These are phyloP conservation scores for Agrotis segetum DNA, from an alignment of 2,888 invertebrate genomes.

Conservation along the genomic window DNA sequence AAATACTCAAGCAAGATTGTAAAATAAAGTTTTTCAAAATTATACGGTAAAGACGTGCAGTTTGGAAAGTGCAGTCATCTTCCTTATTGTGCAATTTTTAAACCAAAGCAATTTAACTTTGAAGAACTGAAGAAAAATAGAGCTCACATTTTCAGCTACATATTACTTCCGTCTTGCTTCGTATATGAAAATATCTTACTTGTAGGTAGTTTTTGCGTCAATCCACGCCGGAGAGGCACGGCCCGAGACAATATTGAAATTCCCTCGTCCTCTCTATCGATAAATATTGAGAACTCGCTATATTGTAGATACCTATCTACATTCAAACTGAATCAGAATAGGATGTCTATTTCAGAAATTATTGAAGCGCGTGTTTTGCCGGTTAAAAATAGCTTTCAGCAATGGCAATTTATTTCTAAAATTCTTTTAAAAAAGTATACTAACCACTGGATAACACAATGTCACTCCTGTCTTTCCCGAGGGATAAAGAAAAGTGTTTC, in stretches of 20 bases:
- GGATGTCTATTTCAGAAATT: conserved; percentile 13
- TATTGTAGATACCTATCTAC: conserved; percentile 36
- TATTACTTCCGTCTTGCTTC: conserved; percentile 62
- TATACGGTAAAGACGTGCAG: not conserved
- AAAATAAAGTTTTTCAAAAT: not conserved
- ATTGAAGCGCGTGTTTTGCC: not conserved
- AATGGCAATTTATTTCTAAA: too few relatives aligned
- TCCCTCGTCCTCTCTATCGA: conserved; percentile 52
- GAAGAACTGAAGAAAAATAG: conserved; percentile 60
- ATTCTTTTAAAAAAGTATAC: too few relatives aligned
- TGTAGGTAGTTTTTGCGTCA: conserved; percentile 71
- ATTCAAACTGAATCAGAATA: conserved; percentile 34
- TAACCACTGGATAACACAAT: too few relatives aligned
- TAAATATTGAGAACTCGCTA: conserved; percentile 54
- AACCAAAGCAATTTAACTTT: conserved; percentile 48
- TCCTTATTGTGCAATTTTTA: conserved; percentile 41
- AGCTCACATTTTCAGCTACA: conserved; percentile 59
- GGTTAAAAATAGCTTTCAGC: not conserved
- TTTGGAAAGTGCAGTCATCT: conserved; percentile 26
- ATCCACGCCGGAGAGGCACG: conserved; percentile 50
- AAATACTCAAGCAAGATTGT: not conserved
- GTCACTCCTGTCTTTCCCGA: too few relatives aligned
- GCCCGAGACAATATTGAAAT: conserved; percentile 68
- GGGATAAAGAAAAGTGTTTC: too few relatives aligned
- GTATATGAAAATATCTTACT: conserved; percentile 76